Evolutionary conservation across 2,113 vertebrate genomes (phyloP).

Genomic region (Odocoileus virginianus): DNA sequence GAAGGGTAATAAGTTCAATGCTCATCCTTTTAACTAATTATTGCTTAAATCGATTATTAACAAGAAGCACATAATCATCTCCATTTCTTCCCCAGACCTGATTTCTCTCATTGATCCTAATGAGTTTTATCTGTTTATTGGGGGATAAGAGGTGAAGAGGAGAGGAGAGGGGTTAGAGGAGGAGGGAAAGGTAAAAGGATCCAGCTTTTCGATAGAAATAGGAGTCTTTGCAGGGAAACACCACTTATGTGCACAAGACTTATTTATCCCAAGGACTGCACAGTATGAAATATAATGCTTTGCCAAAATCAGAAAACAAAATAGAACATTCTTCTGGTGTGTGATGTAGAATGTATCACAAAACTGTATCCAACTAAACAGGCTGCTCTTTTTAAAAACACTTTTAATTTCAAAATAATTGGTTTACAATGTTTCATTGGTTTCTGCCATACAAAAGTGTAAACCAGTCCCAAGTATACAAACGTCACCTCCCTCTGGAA

Average conservation of each 20-base stretch:
- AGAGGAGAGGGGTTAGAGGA: not conserved
- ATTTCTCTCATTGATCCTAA: not conserved
- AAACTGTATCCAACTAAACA: not conserved
- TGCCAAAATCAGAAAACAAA: not conserved
- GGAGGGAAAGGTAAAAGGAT: not conserved
- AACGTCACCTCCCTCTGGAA: not conserved
- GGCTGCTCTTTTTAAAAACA: not conserved
- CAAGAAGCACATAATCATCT: not conserved
- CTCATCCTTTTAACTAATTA: not conserved
- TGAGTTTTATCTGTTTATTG: not conserved
- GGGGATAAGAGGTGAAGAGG: not conserved
- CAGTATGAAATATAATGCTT: not conserved
- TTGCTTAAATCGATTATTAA: not conserved
- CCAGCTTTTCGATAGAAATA: not conserved
- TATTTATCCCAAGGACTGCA: not conserved
- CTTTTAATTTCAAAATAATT: not conserved
- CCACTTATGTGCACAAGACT: not conserved
- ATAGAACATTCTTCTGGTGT: not conserved
- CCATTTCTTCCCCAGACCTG: not conserved
- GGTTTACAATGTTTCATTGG: not conserved
- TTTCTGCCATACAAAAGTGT: not conserved
- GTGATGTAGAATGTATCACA: not conserved
- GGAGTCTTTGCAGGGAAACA: not conserved
- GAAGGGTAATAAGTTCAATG: not conserved
- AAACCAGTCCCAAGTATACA: not conserved